Conservation (phyloP, 2,888 invertebrate genomes). For the Hirtodrosophila cameraria region DNA sequence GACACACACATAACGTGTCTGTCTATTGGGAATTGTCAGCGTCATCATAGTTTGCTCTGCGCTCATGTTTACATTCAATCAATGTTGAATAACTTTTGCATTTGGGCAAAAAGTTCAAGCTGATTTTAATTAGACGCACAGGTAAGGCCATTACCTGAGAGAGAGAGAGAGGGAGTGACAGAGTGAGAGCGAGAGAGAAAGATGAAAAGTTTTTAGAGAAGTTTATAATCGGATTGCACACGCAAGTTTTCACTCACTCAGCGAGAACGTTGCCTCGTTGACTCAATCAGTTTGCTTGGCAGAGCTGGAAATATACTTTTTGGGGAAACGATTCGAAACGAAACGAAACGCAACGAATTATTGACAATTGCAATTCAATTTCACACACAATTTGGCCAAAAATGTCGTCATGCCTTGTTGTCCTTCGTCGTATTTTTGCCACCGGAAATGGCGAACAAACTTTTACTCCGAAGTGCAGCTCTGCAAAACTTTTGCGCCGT, state of each 20-base stretch:
- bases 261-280: constrained; percentile 42
- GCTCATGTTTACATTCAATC: constrained; percentile 59
- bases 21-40: constrained; percentile 30
- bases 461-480: constrained; percentile 54
- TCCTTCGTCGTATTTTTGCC: constrained; percentile 34
- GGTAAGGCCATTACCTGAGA: constrained; percentile 17
- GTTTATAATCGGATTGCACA: constrained; percentile 59
- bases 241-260: constrained; percentile 50
- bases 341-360: too few species aligned
- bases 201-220: constrained; percentile 2
- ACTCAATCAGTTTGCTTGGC: constrained; percentile 64
- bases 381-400: constrained; percentile 76
- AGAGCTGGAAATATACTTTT: constrained; percentile 59
- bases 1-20: background rate
- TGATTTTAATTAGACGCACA: constrained; percentile 56
- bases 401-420: constrained; percentile 57
- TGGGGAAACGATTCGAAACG: too few species aligned
- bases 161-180: too few species aligned
- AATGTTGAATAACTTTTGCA: constrained; percentile 31
- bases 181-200: constrained; percentile 5
- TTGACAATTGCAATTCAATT: constrained; percentile 77
- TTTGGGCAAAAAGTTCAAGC: constrained; percentile 31
- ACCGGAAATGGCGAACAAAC: constrained; percentile 67
- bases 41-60: too few species aligned
- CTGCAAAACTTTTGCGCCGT: constrained; percentile 56